Evolutionary conservation across 2,113 vertebrate genomes (phyloP).

Genomic region (Toxostoma redivivum): DNA sequence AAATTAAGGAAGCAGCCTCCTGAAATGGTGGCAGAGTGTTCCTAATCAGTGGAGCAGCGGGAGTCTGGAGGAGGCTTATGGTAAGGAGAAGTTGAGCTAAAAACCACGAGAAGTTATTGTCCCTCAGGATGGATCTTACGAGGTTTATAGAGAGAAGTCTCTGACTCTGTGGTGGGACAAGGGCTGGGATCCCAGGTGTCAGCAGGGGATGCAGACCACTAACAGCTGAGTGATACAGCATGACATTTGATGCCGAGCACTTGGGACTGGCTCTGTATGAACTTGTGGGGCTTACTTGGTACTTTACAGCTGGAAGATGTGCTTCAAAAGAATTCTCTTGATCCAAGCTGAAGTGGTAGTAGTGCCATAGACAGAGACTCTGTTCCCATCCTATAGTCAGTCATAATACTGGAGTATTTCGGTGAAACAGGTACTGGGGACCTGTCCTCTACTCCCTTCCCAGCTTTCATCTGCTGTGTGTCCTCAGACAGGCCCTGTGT

Average conservation of each 20-base stretch:
- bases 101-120: fast-evolving
- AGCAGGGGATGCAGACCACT: not conserved
- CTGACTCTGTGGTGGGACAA: not conserved
- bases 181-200: not conserved
- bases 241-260: not conserved
- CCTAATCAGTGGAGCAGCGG: not conserved
- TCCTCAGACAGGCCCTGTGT: not conserved
- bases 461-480: not conserved
- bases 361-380: not conserved
- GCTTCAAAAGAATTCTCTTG: not conserved
- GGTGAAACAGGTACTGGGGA: not conserved
- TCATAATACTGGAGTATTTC: not conserved
- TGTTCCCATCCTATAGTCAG: not conserved
- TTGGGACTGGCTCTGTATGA: too few relatives aligned
- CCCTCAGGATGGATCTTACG: not conserved
- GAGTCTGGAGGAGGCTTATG: not conserved
- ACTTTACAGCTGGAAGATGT: not conserved
- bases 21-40: not conserved
- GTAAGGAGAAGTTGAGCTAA: not conserved
- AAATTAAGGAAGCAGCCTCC: not conserved
- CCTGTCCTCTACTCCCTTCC: not conserved
- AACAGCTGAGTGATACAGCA: not conserved
- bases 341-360: not conserved
- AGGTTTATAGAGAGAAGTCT: not conserved
- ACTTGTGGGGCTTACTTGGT: not conserved